Evolutionary conservation across 1,140 invertebrate genomes (phyloP).

Genomic region (Apis cerana): DNA sequence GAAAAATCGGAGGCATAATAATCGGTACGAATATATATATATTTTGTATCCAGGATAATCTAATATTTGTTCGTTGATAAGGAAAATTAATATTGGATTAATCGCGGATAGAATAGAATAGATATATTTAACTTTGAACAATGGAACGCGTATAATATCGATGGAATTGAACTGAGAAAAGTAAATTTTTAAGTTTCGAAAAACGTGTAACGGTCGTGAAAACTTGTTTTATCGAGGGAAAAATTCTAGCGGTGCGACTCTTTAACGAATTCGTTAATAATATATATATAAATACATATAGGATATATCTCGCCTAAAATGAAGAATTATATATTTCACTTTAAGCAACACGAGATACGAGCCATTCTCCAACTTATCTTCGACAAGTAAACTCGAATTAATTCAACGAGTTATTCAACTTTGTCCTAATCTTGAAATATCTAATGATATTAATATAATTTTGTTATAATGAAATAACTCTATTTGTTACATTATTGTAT

Average conservation of each 20-base stretch:
- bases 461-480: not conserved
- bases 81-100: not conserved
- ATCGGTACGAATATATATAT: too few species aligned
- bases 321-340: not conserved
- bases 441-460: not conserved
- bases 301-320: constrained; percentile 9
- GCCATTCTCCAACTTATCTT: too few species aligned
- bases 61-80: too few species aligned
- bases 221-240: constrained; percentile 15
- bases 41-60: too few species aligned
- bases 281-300: constrained; percentile 11
- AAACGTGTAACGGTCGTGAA: not conserved
- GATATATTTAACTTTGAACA: not conserved
- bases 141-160: not conserved
- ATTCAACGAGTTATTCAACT: not conserved
- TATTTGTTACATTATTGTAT: not conserved
- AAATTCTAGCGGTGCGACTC: constrained; percentile 10
- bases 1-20: too few species aligned
- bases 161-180: not conserved
- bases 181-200: constrained; percentile 1
- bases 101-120: not conserved
- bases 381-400: not conserved
- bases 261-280: constrained; percentile 30
- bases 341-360: not conserved
- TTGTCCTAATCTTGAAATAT: not conserved